These are phyloP conservation scores for Eupithecia insigniata DNA, from an alignment of 2,888 invertebrate genomes.

Conservation along the genomic window DNA sequence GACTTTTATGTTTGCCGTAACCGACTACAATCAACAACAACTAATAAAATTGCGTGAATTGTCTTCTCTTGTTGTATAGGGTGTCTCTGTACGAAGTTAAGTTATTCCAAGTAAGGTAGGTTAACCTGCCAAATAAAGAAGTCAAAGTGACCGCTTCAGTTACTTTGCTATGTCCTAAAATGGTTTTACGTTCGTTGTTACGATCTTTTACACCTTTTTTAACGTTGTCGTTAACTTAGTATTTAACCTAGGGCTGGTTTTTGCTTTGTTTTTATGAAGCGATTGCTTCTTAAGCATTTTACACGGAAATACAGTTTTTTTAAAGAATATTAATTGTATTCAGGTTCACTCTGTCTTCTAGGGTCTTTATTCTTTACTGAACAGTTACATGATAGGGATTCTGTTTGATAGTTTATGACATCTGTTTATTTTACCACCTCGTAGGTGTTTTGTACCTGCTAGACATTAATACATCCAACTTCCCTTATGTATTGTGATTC, in stretches of 20 bases:
- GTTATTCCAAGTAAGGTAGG: not conserved
- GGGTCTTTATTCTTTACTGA: not conserved
- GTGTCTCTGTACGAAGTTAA: not conserved
- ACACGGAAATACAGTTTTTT: not conserved
- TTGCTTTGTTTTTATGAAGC: not conserved
- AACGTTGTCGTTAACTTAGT: conserved; percentile 1
- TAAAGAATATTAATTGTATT: not conserved
- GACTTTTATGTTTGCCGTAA: conserved; percentile 45
- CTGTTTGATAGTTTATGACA: not conserved
- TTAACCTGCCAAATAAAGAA: not conserved
- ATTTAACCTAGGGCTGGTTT: not conserved
- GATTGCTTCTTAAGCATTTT: not conserved
- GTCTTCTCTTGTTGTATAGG: conserved; percentile 17
- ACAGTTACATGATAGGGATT: not conserved
- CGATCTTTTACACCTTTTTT: conserved; percentile 4
- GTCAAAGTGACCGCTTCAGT: not conserved
- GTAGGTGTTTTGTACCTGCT: not conserved
- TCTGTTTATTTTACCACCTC: not conserved
- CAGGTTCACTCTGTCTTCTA: not conserved
- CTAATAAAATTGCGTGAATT: conserved; percentile 28
- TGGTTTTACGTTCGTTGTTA: conserved; percentile 1
- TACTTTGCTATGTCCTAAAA: not conserved
- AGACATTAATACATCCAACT: not conserved
- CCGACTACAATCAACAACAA: conserved; percentile 44
- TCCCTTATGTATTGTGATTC: not conserved